Evolutionary conservation across 30 jellyfish, hydroid and myxozoan genomes (phyloP).

Genomic region (Chrysaora quinquecirrha): DNA sequence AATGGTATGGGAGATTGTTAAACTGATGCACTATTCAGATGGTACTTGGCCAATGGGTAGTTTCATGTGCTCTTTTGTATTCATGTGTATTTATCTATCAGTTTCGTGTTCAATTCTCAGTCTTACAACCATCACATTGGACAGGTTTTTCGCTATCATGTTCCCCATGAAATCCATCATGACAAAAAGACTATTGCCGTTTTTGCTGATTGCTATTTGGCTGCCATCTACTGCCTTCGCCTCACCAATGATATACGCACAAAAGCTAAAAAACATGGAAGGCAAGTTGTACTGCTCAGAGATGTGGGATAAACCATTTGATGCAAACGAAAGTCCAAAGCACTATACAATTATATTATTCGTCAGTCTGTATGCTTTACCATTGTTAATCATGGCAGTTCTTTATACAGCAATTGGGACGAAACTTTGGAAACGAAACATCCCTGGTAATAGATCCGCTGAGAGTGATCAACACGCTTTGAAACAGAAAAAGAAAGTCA

Average conservation of each 20-base stretch:
- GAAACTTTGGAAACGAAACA: conserved; percentile 64
- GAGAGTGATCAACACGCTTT: conserved; percentile 24
- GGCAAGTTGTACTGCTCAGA: conserved; percentile 64
- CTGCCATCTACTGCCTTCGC: conserved; percentile 61
- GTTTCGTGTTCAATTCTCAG: conserved; percentile 82
- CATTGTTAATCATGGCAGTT: conserved; percentile 64
- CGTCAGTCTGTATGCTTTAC: conserved; percentile 70
- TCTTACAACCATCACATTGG: conserved; percentile 68
- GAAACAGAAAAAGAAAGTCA: conserved; percentile 57
- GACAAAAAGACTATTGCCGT: conserved; percentile 30
- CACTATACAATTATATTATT: conserved; percentile 81
- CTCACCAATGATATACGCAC: conserved; percentile 77
- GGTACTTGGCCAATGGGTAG: conserved; percentile 85
- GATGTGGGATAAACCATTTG: conserved; percentile 78
- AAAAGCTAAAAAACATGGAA: conserved; percentile 31
- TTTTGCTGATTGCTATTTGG: conserved; percentile 68
- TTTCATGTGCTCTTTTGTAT: conserved; percentile 66
- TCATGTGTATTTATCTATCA: conserved; percentile 66
- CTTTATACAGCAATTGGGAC: conserved; percentile 66
- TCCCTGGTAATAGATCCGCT: conserved; percentile 54
- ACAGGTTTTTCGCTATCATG: conserved; percentile 81
- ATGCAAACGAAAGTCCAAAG: conserved; percentile 61
- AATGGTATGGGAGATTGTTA: conserved; percentile 63
- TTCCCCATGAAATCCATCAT: conserved; percentile 57
- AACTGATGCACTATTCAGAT: conserved; percentile 30